These are phyloP conservation scores for Prinia subflava DNA, from an alignment of 2,113 vertebrate species.

Conservation along the genomic window DNA sequence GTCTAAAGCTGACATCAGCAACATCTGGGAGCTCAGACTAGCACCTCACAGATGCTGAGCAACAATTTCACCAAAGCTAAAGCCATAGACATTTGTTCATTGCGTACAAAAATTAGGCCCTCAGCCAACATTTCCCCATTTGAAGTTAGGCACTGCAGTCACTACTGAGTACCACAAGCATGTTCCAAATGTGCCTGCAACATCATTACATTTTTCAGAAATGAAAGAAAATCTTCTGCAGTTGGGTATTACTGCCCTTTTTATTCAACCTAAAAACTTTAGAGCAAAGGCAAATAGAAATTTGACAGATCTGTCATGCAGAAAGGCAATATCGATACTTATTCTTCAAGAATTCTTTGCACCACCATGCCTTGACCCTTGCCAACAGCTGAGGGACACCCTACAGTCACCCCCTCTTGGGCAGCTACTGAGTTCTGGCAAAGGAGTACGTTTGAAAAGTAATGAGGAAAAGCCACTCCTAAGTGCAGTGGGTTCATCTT, in stretches of 20 bases:
- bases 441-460: not conserved
- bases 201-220: not conserved
- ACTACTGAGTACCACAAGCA: not conserved
- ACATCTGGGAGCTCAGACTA: not conserved
- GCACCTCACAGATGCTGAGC: constrained; percentile 11
- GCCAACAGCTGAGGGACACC: not conserved
- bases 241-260: not conserved
- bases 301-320: not conserved
- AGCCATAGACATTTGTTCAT: not conserved
- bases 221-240: not conserved
- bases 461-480: not conserved
- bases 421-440: not conserved
- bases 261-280: not conserved
- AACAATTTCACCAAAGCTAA: not conserved
- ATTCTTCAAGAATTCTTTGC: not conserved
- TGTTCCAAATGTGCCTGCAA: not conserved
- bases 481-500: not conserved
- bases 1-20: constrained; percentile 11
- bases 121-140: not conserved
- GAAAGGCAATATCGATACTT: not conserved
- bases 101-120: not conserved
- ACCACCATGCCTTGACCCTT: not conserved
- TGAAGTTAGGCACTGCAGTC: constrained; percentile 7
- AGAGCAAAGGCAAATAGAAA: not conserved
- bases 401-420: not conserved